Conservation (phyloP, 2,888 invertebrate species). For the Microchrysa polita region DNA sequence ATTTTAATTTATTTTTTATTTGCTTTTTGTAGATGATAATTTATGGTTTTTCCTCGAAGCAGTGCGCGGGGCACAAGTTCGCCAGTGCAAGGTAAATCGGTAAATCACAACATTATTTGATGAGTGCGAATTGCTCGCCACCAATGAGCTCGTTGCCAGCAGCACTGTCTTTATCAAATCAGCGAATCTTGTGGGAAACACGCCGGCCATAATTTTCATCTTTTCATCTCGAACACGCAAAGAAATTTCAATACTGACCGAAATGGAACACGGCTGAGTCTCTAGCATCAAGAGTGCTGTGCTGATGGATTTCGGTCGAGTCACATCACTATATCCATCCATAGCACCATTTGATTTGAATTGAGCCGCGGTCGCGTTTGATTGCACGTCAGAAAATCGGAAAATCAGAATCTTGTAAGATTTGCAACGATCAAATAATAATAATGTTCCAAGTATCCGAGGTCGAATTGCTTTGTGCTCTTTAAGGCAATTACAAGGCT, state of each 20-base stretch:
- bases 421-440: conserved; percentile 23
- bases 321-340: too few relatives aligned
- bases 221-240: conserved; percentile 7
- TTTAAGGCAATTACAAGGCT: conserved; percentile 49
- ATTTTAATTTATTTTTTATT: conserved; percentile 13
- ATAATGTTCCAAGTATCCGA: conserved; percentile 44
- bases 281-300: too few relatives aligned
- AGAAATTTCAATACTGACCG: conserved; percentile 40
- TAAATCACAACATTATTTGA: conserved; percentile 29
- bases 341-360: too few relatives aligned
- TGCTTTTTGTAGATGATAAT: neutral
- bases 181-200: conserved; percentile 46
- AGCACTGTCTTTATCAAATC: conserved; percentile 39
- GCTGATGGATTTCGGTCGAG: neutral
- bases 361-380: conserved; percentile 42
- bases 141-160: neutral
- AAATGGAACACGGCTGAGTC: conserved; percentile 37
- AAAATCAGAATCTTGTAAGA: neutral
- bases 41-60: too few relatives aligned
- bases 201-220: conserved; percentile 37
- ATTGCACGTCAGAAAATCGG: conserved; percentile 20
- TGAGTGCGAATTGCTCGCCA: neutral
- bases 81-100: conserved; percentile 37
- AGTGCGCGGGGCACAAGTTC: neutral
- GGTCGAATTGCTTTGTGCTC: conserved; percentile 48